Base-by-base conservation (phyloP, 2,888 invertebrate species). In the Thysanoteuthis rhombus region DNA sequence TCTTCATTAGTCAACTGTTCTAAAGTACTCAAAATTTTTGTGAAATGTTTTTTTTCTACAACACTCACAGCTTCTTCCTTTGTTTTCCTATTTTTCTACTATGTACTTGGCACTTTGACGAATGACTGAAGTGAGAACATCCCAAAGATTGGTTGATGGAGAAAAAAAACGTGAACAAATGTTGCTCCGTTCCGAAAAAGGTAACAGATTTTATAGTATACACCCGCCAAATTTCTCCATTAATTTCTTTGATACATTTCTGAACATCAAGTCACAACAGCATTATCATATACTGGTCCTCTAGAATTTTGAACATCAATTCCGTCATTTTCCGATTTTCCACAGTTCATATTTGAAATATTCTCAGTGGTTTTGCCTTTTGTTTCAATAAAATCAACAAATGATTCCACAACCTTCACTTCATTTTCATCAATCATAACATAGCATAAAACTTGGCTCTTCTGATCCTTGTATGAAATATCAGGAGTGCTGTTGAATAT, bases 391-490 rank as follows among this genome's bases (percentile, higher is more conserved):
- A 91, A n/a, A 38, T n/a, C 36, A 25, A 91, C 36, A 91, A 91
- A 91, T 91, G 39, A 91, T 91, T 91, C 6, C 91, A 91, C 91
- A 91, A 91, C 40, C 91, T 91, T 91, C 91, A 91, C n/a, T 91
- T 91, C n/a, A 91, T 91, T 25, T 91, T 36, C 40, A 28, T 91
- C 91, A n/a, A 38, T 38, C 91, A 91, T 91, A 91, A 89, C 89
- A n/a, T n/a, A 36, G 22, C 25, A 36, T 91, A 40, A 91, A 91
- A 91, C 91, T 91, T 91, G 19, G 91, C 91, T 91, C 22, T 0
- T 91, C n/a, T 91, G n/a, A 91, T 91, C 91, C 91, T 91, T 91
- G n/a, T 91, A 38, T 39, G 91, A 38, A 38, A 91, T 38, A 91
- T n/a, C n/a, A n/a, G n/a, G n/a, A n/a, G n/a, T n/a, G n/a, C n/a